phyloP scores from a whole-genome alignment of 2,113 vertebrate species.

The Hiodon alosoides region DNA sequence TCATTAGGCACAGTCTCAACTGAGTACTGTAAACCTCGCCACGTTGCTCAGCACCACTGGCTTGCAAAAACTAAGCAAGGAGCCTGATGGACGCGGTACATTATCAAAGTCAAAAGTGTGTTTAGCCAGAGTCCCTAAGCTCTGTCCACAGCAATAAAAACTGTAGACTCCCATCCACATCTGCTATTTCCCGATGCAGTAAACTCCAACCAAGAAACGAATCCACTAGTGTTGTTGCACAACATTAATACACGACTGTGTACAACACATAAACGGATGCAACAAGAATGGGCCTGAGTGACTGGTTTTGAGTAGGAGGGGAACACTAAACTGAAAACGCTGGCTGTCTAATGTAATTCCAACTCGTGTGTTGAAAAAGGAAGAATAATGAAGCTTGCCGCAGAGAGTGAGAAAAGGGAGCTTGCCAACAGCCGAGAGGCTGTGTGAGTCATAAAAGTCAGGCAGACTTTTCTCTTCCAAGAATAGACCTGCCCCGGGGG shows the following conservation, averaged over 20 bases:
- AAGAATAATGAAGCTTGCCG: not conserved
- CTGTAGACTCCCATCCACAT: too few species aligned
- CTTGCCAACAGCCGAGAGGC: not conserved
- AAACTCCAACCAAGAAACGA: too few species aligned
- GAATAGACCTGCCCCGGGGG: not conserved
- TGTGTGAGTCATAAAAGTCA: constrained; percentile 5
- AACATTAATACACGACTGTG: not conserved
- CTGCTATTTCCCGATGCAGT: too few species aligned
- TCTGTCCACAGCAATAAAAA: too few species aligned
- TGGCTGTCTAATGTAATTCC: not conserved
- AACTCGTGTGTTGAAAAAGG: not conserved
- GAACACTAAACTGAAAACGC: not conserved
- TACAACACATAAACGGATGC: not conserved
- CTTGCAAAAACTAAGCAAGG: constrained; percentile 16
- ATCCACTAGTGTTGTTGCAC: too few species aligned
- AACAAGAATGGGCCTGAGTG: not conserved
- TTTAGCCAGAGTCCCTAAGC: too few species aligned
- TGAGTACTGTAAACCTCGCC: not conserved
- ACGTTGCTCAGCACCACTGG: not conserved
- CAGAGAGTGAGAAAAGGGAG: not conserved
- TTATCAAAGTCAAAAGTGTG: too few species aligned
- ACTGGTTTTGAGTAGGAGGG: not conserved
- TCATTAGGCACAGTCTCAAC: constrained; percentile 8
- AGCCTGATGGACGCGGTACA: not conserved
- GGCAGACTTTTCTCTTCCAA: constrained; percentile 2